phyloP scores from a whole-genome alignment of 2,888 invertebrate species.

The Watsonalla binaria region DNA sequence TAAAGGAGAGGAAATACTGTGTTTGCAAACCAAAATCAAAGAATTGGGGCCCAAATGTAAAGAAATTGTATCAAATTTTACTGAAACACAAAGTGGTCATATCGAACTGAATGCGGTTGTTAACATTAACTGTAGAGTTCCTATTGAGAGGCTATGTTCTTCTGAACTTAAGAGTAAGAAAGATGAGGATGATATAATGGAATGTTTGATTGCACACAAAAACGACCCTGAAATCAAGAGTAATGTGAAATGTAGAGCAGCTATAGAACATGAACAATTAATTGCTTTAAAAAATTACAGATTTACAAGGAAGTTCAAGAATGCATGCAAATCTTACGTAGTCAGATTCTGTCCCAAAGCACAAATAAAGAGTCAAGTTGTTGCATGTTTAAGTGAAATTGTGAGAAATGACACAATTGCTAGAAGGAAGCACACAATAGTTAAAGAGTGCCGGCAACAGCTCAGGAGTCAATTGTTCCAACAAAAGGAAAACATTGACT shows the following conservation, averaged over 20 bases:
- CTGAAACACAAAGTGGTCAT: conserved; percentile 93
- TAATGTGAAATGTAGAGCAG: conserved; percentile 91
- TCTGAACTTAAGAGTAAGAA: conserved; percentile 82
- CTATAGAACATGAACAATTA: conserved; percentile 98
- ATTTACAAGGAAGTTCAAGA: conserved; percentile 96
- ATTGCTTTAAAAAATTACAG: conserved; percentile 95
- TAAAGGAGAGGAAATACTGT: conserved; percentile 94
- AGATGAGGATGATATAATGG: conserved; percentile 94
- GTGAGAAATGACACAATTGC: conserved; percentile 93
- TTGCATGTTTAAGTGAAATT: conserved; percentile 92
- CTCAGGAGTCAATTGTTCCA: conserved; percentile 94
- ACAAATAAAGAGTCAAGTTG: conserved; percentile 86
- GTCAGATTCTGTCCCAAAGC: conserved; percentile 82
- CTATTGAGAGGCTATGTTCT: conserved; percentile 88
- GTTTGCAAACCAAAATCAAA: conserved; percentile 92
- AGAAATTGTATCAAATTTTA: conserved; percentile 88
- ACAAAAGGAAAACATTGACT: conserved; percentile 91
- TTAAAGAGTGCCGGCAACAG: conserved; percentile 94
- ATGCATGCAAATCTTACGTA: conserved; percentile 93
- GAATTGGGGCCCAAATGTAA: conserved; percentile 84
- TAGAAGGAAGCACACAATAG: conserved; percentile 86
- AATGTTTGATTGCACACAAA: conserved; percentile 95
- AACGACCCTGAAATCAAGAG: conserved; percentile 89
- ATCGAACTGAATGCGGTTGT: conserved; percentile 94
- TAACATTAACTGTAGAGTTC: conserved; percentile 87